phyloP scores from a whole-genome alignment of 2,888 invertebrate genomes.

The Morpho achilles region DNA sequence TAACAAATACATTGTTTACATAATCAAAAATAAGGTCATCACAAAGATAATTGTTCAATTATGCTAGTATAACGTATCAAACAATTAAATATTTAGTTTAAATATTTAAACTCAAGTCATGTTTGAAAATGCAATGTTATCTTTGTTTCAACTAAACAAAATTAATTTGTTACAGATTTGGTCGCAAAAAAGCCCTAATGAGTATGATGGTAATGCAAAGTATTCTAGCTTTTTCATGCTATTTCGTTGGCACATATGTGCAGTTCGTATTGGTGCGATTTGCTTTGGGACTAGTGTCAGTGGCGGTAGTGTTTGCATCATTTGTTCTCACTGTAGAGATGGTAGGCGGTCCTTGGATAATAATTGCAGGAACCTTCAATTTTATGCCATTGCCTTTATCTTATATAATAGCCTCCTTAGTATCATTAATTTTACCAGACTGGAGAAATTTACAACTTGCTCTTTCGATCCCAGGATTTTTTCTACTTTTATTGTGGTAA shows the following conservation, averaged over 20 bases:
- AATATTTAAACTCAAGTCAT: too few relatives aligned
- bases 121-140: too few relatives aligned
- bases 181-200: constrained; percentile 87
- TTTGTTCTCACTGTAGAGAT: constrained; percentile 89
- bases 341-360: constrained; percentile 89
- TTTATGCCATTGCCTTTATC: constrained; percentile 88
- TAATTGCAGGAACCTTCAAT: constrained; percentile 88
- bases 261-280: constrained; percentile 85
- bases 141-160: not conserved
- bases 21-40: too few relatives aligned
- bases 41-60: too few relatives aligned
- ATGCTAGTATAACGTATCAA: too few relatives aligned
- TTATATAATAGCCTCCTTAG: constrained; percentile 85
- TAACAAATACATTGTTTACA: too few relatives aligned
- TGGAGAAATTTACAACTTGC: constrained; percentile 86
- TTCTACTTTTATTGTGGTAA: constrained; percentile 84
- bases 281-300: constrained; percentile 86
- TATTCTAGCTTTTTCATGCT: constrained; percentile 82
- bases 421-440: constrained; percentile 84
- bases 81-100: too few relatives aligned
- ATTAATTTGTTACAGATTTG: constrained; percentile 72
- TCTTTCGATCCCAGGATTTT: constrained; percentile 84
- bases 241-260: constrained; percentile 85
- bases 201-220: constrained; percentile 84
- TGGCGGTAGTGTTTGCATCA: constrained; percentile 90